phyloP scores from a whole-genome alignment of 2,888 invertebrate genomes.

The Gordius sp. region DNA sequence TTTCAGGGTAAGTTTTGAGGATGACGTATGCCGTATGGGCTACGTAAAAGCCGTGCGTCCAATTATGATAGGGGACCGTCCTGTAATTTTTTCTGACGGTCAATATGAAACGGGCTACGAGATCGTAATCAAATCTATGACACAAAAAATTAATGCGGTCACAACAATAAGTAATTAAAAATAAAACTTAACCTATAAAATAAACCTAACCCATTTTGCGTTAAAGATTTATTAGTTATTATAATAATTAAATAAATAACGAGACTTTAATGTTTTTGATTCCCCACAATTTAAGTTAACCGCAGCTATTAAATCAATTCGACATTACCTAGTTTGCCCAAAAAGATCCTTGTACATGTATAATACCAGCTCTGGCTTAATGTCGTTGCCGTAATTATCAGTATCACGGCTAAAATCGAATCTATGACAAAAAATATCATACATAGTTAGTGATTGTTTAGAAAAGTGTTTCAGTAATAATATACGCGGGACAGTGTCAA shows the following conservation, averaged over 20 bases:
- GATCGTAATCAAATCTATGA: constrained; percentile 36
- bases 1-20: constrained; percentile 36
- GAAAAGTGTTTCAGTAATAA: no score
- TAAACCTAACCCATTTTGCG: no score
- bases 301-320: background rate
- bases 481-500: background rate
- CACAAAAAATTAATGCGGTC: constrained; percentile 20
- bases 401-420: background rate
- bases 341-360: constrained; percentile 51
- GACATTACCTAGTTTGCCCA: constrained; percentile 30
- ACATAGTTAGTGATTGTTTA: no score
- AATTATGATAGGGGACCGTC: constrained; percentile 57
- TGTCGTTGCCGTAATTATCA: constrained; percentile 23
- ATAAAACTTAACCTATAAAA: background rate
- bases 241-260: no score
- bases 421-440: no score
- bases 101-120: constrained; percentile 44
- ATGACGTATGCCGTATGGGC: constrained; percentile 55
- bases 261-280: no score
- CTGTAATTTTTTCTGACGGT: constrained; percentile 61
- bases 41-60: constrained; percentile 60
- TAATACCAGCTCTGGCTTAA: constrained; percentile 38
- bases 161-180: background rate
- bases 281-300: no score
- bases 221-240: no score